phyloP scores from a whole-genome alignment of 2,113 vertebrate genomes.

The Sebastes fasciatus region DNA sequence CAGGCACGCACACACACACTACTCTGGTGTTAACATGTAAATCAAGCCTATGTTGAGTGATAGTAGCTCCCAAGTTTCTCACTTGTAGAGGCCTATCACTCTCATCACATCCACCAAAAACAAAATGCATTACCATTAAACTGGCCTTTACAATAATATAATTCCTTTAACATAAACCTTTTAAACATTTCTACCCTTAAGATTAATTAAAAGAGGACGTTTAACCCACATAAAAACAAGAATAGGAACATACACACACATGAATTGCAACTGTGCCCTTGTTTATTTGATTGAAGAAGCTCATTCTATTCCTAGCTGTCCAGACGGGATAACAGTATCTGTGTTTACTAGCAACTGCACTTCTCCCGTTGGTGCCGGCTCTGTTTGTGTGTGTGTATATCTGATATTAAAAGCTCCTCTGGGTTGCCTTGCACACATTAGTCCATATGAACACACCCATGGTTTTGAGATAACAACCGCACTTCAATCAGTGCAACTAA shows the following conservation, averaged over 20 bases:
- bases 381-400: conserved; percentile 13
- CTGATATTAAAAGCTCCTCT: conserved; percentile 37
- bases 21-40: background rate
- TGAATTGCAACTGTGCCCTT: background rate
- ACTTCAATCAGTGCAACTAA: background rate
- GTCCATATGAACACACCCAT: conserved; percentile 10
- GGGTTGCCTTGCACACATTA: conserved; percentile 5
- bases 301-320: conserved; percentile 35
- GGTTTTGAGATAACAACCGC: conserved; percentile 13
- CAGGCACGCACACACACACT: background rate
- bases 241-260: background rate
- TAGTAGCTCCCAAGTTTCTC: background rate
- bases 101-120: background rate
- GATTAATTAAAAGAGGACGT: background rate
- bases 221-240: background rate
- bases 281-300: conserved; percentile 15
- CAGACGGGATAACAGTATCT: conserved; percentile 25
- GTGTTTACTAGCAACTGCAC: conserved; percentile 56
- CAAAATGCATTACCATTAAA: background rate
- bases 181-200: background rate
- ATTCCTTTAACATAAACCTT: background rate
- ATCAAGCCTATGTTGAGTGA: background rate
- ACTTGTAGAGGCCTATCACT: background rate
- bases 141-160: background rate
- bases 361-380: background rate